Base-by-base conservation (phyloP, 1,140 invertebrate species). In the Lanistes nyassanus region DNA sequence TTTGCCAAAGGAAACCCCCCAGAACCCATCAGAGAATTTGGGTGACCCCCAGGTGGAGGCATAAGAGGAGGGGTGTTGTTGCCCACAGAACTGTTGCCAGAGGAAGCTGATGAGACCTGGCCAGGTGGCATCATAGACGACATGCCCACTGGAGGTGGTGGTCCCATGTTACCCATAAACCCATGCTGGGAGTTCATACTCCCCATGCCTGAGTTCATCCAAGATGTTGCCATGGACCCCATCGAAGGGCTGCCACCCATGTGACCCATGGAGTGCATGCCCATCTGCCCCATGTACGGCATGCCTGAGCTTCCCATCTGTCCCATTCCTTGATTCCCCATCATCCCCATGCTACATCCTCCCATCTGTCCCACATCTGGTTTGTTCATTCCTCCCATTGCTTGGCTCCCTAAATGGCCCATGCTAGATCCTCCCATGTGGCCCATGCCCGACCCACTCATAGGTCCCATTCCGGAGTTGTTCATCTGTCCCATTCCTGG, bases 161-260 rank as follows among this genome's bases (percentile, higher is more conserved):
- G 42, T 5, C 34, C 34, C 55, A 62, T 60, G 55, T 42, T 36
- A n/a, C 53, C 31, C 51, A 36, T 21, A 29, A 55, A n/a, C 68
- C 68, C 68, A 58, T 71, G 68, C 29, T 37, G 42, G 2, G 42
- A 47, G 42, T 47, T 47, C 42, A 47, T 47, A 1, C 2, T 16
- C 5, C 70, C 70, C 68, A 70, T 70, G 47, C 51, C 36, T 6
- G 68, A 70, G 68, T 55, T 70, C 70, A 72, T 72, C 70, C 70
- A 72, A 7, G 70, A 55, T 56, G 60, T 42, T 23, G 55, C 70
- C 70, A 72, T 72, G 19, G 42, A 53, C 34, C 70, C 70, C 70
- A 72, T 72, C 55, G 56, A 72, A 11, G 68, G 37, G 19, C 47
- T 55, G 4, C 68, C 42, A 9, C 68, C 70, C 70, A 72, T 72